Base-by-base conservation (phyloP, 2,888 invertebrate species). In the Drosophila borealis region DNA sequence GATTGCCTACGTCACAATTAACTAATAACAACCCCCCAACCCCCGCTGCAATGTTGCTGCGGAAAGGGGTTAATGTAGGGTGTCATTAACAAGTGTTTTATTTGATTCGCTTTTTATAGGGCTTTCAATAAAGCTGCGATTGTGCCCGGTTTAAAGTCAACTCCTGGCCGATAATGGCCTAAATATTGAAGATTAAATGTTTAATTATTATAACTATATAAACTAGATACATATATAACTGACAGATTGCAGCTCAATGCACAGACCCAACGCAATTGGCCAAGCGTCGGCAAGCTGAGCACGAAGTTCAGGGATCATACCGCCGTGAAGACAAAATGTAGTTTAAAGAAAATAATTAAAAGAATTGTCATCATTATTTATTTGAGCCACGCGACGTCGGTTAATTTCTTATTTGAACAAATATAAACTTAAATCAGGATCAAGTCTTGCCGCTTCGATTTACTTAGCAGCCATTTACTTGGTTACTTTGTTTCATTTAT, bases 1-100 rank as follows among this genome's bases (percentile, higher is more conserved):
- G 79, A 75, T 86, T 80, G 70, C 61, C 70, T 70, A 75, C 83
- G 78, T 78, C 83, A 84, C 80, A 88, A 86, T 88, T 78, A 88
- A 83, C 83, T 86, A 88, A 88, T 78, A 82, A 78, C 41, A 39
- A 39, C 39, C 13, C 67, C 59, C 51, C 56, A 9, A 6, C 11
- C 65, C 59, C 41, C 59, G 36, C 59, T 44, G 48, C 39, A 45
- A 13, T 13, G 21, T 10, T 46, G 17, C 10, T 29, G 29, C 19
- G 60, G n/a, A 44, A 51, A 65, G 74, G 78, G 78, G 66, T 82
- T 88, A 82, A 88, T 69, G 74, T 72, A 80, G 85, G 70, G 77
- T 86, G 75, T 49, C 72, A 75, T 86, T 82, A 88, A 82, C 65
- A 63, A 77, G 55, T 42, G 34, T 67, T 70, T 49, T 49, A 54